These are phyloP conservation scores for Macrophya alboannulata DNA, from an alignment of 2,888 invertebrate genomes.

Conservation along the genomic window DNA sequence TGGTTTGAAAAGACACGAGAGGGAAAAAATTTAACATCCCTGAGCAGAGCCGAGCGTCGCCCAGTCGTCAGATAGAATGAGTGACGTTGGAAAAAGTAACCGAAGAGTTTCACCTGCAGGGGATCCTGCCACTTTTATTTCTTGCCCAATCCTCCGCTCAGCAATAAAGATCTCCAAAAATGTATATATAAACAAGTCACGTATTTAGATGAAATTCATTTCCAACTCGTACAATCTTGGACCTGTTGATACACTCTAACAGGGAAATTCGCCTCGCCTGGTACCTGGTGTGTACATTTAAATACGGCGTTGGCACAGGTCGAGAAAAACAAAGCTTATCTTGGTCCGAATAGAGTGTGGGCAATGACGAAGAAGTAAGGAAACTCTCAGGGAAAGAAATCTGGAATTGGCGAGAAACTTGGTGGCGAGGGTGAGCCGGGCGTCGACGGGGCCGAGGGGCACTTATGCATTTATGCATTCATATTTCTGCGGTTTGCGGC, in stretches of 20 bases:
- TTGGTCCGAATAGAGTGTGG: not conserved
- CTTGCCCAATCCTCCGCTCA: slow-evolving; percentile 1
- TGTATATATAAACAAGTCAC: not conserved
- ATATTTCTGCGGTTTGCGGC: slow-evolving; percentile 76
- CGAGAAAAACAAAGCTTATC: slow-evolving; percentile 17
- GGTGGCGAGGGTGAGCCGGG: slow-evolving; percentile 63
- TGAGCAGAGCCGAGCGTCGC: slow-evolving; percentile 1
- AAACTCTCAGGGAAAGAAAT: slow-evolving; percentile 50
- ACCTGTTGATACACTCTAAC: slow-evolving; percentile 23
- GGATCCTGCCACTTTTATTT: slow-evolving; percentile 16
- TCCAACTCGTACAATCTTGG: slow-evolving; percentile 18
- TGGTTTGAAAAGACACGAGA: slow-evolving; percentile 39
- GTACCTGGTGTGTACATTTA: not conserved
- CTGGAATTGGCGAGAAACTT: slow-evolving; percentile 39
- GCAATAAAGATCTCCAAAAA: slow-evolving; percentile 19
- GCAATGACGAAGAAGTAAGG: slow-evolving; percentile 16
- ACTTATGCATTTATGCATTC: slow-evolving; percentile 80
- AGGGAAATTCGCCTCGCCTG: not conserved
- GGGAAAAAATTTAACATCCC: slow-evolving; percentile 52
- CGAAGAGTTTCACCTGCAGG: not conserved
- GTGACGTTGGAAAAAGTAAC: slow-evolving; percentile 11
- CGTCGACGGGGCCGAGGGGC: slow-evolving; percentile 67
- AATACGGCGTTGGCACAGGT: not conserved
- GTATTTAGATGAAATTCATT: slow-evolving; percentile 33
- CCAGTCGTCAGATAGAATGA: slow-evolving; percentile 27